Evolutionary conservation across 1,140 invertebrate species (phyloP), one percentile per base, ranked within the genome.

Genomic region (Danaus melanippus): DNA sequence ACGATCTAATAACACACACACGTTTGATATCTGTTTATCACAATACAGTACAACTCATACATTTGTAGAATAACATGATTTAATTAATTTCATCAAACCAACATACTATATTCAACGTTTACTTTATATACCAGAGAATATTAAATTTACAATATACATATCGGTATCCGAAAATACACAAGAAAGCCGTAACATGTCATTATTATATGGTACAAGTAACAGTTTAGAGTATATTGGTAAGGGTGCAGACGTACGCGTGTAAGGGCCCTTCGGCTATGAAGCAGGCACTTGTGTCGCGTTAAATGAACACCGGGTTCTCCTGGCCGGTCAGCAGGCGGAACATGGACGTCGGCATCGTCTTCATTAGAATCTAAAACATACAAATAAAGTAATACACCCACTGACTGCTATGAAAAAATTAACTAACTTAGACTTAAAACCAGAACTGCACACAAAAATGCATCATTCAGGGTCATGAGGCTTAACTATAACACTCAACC

Each of bases 271-370:
- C n/a, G 43, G 52, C 5, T 59, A 59, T 61, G 60, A 76, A 79
- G 81, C 84, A 88, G 86, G 86, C 86, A 87, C 84, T 87, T 84
- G 76, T 64, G 60, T 57, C 66, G 65, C 66, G 80, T 71, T 94
- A 95, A 89, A 99, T 99, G 88, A 98, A 99, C 87, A 98, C 95
- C 69, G 98, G 98, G 79, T 96, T 97, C 89, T 99, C 98, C 89
- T 99, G 98, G 56, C 98, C 98, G 58, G 98, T 99, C 76, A 99
- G 89, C 79, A 99, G 90, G 73, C 98, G 92, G 90, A 98, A 99
- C 96, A 99, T 99, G 50, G 98, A 99, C 58, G 98, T 99, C 62
- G 98, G 98, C 98, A 99, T 99, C 50, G 98, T 99, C 88, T 99
- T 99, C 98, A 99, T 99, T 62, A 98, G 91, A 72, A 99, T 99